Percentiles rank a stretch among this genome's conserved stretches.
Conservation (phyloP, 2,888 invertebrate species). For the Argyra leucocephala region DNA sequence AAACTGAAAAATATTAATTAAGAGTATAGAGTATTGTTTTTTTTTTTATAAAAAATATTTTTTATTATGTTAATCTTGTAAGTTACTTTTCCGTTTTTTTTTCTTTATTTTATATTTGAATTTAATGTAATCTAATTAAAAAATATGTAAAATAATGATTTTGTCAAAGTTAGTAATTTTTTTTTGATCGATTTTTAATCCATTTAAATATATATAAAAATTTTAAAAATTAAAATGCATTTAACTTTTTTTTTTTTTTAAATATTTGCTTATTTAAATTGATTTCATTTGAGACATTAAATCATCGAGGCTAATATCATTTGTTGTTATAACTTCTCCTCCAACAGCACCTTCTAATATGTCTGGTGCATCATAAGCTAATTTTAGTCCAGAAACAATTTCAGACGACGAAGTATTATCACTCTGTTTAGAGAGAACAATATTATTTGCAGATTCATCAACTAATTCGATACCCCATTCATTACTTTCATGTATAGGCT, state of each 20-base stretch:
- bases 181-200: neutral
- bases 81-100: no score
- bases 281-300: slow-evolving; percentile 88
- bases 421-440: slow-evolving; percentile 29
- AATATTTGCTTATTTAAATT: slow-evolving; percentile 48
- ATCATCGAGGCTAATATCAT: slow-evolving; percentile 76
- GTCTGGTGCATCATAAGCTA: slow-evolving; percentile 62
- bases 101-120: no score
- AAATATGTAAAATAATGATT: neutral
- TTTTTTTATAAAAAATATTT: no score
- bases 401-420: slow-evolving; percentile 26
- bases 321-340: slow-evolving; percentile 85
- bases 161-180: neutral
- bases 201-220: neutral
- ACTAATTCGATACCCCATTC: slow-evolving; percentile 81
- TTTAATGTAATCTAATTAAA: neutral
- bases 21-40: no score
- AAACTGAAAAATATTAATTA: no score
- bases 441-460: slow-evolving; percentile 36
- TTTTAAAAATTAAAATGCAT: neutral
- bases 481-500: slow-evolving; percentile 76
- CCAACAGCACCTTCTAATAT: slow-evolving; percentile 48
- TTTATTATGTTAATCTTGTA: no score
- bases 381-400: slow-evolving; percentile 44
- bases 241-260: neutral